Conservation (phyloP, 2,888 invertebrate species). For the Scaeva pyrastri region DNA sequence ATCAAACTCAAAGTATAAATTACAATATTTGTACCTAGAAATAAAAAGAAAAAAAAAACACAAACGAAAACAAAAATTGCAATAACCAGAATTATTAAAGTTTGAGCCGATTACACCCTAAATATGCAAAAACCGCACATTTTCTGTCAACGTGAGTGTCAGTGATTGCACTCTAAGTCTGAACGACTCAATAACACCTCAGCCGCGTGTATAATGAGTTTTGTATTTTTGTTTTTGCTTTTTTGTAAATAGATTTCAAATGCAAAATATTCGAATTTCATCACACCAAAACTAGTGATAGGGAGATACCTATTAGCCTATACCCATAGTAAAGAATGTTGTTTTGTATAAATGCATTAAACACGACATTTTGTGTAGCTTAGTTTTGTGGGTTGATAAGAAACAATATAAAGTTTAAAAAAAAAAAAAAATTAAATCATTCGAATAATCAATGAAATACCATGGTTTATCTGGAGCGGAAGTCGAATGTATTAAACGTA, state of each 20-base stretch:
- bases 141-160: conserved; percentile 59
- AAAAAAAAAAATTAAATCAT: conserved; percentile 44
- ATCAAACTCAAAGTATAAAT: conserved; percentile 18
- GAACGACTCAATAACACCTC: background rate
- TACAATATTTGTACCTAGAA: conserved; percentile 40
- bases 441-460: conserved; percentile 48
- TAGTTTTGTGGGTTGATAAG: conserved; percentile 7
- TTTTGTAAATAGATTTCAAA: conserved; percentile 39
- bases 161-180: conserved; percentile 50
- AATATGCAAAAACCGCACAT: conserved; percentile 67
- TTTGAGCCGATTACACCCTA: conserved; percentile 56
- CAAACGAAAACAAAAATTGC: conserved; percentile 18
- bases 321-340: background rate
- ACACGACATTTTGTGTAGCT: background rate
- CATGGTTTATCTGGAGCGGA: conserved; percentile 63
- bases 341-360: background rate
- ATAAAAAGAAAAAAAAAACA: conserved; percentile 1
- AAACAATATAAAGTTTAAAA: conserved; percentile 13
- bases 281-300: conserved; percentile 48
- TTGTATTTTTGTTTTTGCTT: conserved; percentile 9
- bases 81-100: conserved; percentile 43
- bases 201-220: conserved; percentile 35
- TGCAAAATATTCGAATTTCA: conserved; percentile 67
- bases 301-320: background rate
- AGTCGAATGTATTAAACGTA: conserved; percentile 60